Evolutionary conservation across 2,888 invertebrate species (phyloP).

Genomic region (Aphidoletes aphidimyza): DNA sequence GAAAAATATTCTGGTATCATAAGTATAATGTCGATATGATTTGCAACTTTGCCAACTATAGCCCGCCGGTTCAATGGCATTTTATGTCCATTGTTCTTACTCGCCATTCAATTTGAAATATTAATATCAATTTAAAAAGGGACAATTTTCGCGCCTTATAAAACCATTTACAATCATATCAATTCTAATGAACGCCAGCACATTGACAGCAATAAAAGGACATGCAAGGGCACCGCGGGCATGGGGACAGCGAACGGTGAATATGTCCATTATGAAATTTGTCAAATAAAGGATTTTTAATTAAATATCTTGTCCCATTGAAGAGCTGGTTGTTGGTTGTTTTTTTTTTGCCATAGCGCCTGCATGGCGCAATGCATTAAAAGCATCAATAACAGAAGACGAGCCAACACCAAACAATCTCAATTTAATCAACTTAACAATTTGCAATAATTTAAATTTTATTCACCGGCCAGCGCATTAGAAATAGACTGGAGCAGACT

Average conservation of each 20-base stretch:
- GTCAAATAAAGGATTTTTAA: constrained; percentile 34
- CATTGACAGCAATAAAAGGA: too few relatives aligned
- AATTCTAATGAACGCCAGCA: not conserved
- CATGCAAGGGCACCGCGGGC: too few relatives aligned
- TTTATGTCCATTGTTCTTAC: not conserved
- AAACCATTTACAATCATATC: not conserved
- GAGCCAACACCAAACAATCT: not conserved
- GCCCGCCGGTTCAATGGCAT: constrained; percentile 4
- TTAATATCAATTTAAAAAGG: constrained; percentile 17
- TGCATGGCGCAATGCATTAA: constrained; percentile 48
- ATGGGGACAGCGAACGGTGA: not conserved
- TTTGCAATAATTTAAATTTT: constrained; percentile 51
- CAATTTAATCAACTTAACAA: constrained; percentile 52
- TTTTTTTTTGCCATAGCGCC: not conserved
- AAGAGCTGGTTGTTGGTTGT: not conserved
- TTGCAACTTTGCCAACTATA: not conserved
- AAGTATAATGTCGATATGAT: not conserved
- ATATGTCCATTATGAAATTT: constrained; percentile 18
- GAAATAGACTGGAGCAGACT: not conserved
- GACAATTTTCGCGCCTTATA: not conserved
- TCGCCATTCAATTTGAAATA: constrained; percentile 28
- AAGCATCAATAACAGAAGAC: not conserved
- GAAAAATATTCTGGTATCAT: too few relatives aligned
- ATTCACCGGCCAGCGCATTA: not conserved
- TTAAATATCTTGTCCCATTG: not conserved